Conservation (phyloP, 1,140 invertebrate genomes). For the Drosophila bifasciata region DNA sequence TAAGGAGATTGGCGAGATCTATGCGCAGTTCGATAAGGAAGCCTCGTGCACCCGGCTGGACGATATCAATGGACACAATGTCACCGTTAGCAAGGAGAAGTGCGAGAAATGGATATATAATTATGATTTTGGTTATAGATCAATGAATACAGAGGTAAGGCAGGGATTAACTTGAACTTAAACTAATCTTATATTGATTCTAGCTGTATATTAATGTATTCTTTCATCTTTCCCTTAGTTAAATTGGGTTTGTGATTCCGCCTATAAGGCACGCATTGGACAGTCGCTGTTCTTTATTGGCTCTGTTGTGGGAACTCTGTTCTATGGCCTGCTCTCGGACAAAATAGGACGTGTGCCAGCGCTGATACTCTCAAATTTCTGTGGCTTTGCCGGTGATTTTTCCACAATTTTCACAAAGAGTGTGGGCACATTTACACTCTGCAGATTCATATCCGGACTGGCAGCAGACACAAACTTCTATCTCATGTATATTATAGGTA, state of each 20-base stretch:
- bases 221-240: conserved; percentile 77
- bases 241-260: conserved; percentile 87
- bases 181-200: no score
- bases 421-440: conserved; percentile 85
- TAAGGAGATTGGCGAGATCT: conserved; percentile 76
- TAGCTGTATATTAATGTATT: background rate
- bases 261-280: conserved; percentile 86
- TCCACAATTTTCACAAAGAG: conserved; percentile 85
- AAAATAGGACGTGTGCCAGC: conserved; percentile 86
- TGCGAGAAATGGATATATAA: conserved; percentile 85
- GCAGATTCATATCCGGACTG: conserved; percentile 86
- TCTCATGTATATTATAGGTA: conserved; percentile 88
- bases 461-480: conserved; percentile 87
- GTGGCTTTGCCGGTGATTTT: conserved; percentile 86
- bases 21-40: conserved; percentile 59
- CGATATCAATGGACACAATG: conserved; percentile 56
- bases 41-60: conserved; percentile 75
- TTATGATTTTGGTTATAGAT: conserved; percentile 85
- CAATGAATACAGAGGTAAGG: conserved; percentile 86
- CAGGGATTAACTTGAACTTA: background rate
- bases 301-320: conserved; percentile 86
- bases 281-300: conserved; percentile 87
- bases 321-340: conserved; percentile 86
- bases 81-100: conserved; percentile 65
- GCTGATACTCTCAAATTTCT: conserved; percentile 85